Evolutionary conservation across 1,140 invertebrate genomes (phyloP), one percentile per base, ranked within the genome.

Genomic region (Adelges cooleyi): DNA sequence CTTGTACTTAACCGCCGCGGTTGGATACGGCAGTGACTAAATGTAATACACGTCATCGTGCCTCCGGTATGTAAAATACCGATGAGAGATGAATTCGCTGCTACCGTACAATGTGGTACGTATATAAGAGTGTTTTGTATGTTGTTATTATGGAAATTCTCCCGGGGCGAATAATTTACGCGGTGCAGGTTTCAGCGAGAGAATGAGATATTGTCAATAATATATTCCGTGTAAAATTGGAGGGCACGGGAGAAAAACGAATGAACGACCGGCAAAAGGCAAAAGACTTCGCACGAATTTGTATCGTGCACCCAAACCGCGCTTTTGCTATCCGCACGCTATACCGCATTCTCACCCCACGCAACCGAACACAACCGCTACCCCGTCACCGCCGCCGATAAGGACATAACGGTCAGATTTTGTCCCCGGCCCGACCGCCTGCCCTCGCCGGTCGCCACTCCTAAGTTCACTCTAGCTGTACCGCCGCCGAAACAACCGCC

Each of bases 371-470:
- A 33, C 11, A 33, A 6, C 29, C 5, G 29, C 29, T 33, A 33
- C 29, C 29, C 29, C 11, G 29, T 33, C 11, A 42, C 25, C n/a
- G 3, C 36, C 40, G 20, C 22, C 56, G 56, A 62, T 48, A 48
- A 48, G 54, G 18, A 46, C 40, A 25, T 62, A 62, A 62, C 56
- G 56, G 56, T 62, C 56, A 62, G 56, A 62, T 62, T 62, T 62
- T 48, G 46, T 46, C 27, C 42, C 42, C n/a, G 3, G 27, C 15
- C 40, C 17, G 20, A 23, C 38, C n/a, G 5, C 54, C 40, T 33
- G 1, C n/a, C 38, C 38, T 27, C 11, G 29, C 29, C 29, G 11
- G 29, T 33, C 29, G 29, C 11, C 29, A 33, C 29, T 33, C 29
- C 11, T 11, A 33, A 33, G 5, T 11, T 33, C 29, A 33, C 29